Base-by-base conservation (phyloP, 2,888 invertebrate species). In the Caenorhabditis sp. region DNA sequence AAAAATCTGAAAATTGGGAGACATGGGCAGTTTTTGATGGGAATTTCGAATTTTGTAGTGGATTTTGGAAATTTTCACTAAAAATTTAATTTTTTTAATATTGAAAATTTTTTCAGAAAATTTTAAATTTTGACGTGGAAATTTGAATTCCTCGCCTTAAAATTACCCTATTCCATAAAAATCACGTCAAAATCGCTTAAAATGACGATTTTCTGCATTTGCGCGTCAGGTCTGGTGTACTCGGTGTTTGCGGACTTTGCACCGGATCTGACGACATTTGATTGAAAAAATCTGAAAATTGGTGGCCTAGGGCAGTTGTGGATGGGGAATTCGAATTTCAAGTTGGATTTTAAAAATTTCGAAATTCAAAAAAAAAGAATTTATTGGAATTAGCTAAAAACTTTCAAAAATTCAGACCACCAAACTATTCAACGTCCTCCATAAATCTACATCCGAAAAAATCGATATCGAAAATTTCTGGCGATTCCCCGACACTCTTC, bases 401-500 rank as follows among this genome's bases (percentile, higher is more conserved):
- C n/a, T n/a, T n/a, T n/a, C n/a, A n/a, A n/a, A n/a, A n/a, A n/a
- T 72, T 13, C 72, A 72, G 72, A 37, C 50, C 13, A 40, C 15
- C 40, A 47, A 37, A 24, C 60, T 76, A 0, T 76, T 67, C 32
- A 20, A 26, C 15, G 44, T 53, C 9, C 53, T 76, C 67, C 67
- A 44, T 20, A 40, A 5, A 47, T 76, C 3, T 20, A 51, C 18
- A 60, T 60, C 0, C n/a, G 76, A 76, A 44, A 28, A 40, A 5
- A 47, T 76, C 3, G 28, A 51, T 20, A 60, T 60, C 0, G 53
- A 67, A 3, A 76, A 61, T 40, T 76, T 76, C 47, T 76, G 76
- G 76, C 60, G 76, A 22, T 55, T 76, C 11, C 76, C 76, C 15
- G 76, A 76, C 35, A 61, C 76, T 22, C 55, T 76, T 22, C 51